Base-by-base conservation (phyloP, 2,888 invertebrate species). In the Euclidia mi region DNA sequence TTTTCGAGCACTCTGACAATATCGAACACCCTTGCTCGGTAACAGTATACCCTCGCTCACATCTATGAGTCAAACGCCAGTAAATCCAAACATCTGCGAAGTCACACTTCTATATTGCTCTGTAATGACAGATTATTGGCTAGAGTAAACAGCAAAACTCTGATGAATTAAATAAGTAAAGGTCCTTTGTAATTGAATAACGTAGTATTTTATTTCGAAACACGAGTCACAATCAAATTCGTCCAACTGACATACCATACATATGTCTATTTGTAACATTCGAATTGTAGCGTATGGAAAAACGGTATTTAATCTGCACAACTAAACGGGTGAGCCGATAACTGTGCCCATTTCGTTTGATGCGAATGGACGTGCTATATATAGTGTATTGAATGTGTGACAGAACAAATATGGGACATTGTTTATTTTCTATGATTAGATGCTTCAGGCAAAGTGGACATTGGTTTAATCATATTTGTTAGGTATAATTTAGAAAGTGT, bases 381-480 rank as follows among this genome's bases (percentile, higher is more conserved):
- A n/a, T 68, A 60, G 57, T 67, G 57, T 67, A 61, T 73, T 65
- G 65, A 75, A 73, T 70, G 59, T 45, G 60, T 48, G 50, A 28
- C n/a, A 48, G 62, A 73, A 74, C 71, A 69, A 79, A 73, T 72
- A 63, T 50, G 67, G 65, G 62, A 60, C 71, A 66, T 41, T 87
- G 78, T 86, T 84, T 85, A 64, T 76, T 53, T 58, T 69, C 71
- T 56, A 65, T 83, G 84, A 88, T 86, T 85, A 80, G 76, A 79
- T 75, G 69, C 73, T 73, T 71, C 71, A 65, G 70, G 65, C 71
- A 64, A 78, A 72, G 59, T 52, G 67, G 11, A 20, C 38, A 60
- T 46, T 55, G 45, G 53, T 2, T 28, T 14, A n/a, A 18, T 43
- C n/a, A n/a, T n/a, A n/a, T n/a, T n/a, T 4, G 40, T 25, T 25